These are phyloP conservation scores for silkworm (Bombyx mori) DNA, from an alignment of 1,140 invertebrate species.

Conservation along the genomic window ASM3026992v2 NC_085117.1:16433501-16434000, in stretches of 20 bases:
- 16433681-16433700: no score
- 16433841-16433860: slow-evolving; percentile 11
- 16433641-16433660: no score
- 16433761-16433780: slow-evolving; percentile 8
- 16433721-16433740: background rate
- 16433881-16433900: slow-evolving; percentile 12
- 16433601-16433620: no score
- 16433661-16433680: no score
- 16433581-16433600: no score
- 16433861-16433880: slow-evolving; percentile 14
- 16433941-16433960: no score
- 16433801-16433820: slow-evolving; percentile 11
- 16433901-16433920: background rate
- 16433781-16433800: background rate
- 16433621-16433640: no score
- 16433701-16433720: background rate
- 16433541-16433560: no score
- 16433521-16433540: no score
- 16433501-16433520: no score
- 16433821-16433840: slow-evolving; percentile 17
- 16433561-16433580: no score
- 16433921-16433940: background rate
- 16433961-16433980: background rate
- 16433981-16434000: slow-evolving; percentile 4
- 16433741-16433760: slow-evolving; percentile 10